phyloP scores from a whole-genome alignment of 2,888 invertebrate genomes.

The Rhagophthalmus giganteus region DNA sequence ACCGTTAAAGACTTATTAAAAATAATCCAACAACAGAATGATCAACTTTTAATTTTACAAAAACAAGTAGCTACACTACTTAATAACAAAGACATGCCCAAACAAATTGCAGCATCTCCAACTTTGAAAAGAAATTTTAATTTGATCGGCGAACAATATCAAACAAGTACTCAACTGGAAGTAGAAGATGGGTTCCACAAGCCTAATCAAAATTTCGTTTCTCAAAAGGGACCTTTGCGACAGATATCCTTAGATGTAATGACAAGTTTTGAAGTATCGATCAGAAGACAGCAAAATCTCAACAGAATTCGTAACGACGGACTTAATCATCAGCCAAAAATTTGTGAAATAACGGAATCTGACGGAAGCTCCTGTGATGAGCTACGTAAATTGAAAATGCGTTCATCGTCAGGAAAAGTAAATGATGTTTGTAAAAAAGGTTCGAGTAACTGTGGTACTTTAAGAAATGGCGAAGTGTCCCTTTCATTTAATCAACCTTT shows the following conservation, averaged over 20 bases:
- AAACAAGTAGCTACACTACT: constrained; percentile 65
- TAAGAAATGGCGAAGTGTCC: constrained; percentile 42
- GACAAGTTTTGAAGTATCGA: constrained; percentile 69
- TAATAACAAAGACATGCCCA: constrained; percentile 44
- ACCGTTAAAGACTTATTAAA: constrained; percentile 64
- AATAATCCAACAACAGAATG: constrained; percentile 69
- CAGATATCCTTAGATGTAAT: constrained; percentile 71
- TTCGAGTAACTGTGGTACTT: no score
- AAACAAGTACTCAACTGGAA: constrained; percentile 21
- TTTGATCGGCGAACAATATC: constrained; percentile 19
- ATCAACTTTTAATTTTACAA: constrained; percentile 66
- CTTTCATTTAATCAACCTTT: constrained; percentile 47
- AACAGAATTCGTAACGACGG: constrained; percentile 25
- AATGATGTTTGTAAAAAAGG: not conserved
- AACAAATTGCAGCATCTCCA: constrained; percentile 37
- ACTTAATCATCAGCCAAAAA: constrained; percentile 39
- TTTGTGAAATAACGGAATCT: constrained; percentile 47
- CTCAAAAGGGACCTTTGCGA: constrained; percentile 53
- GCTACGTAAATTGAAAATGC: not conserved
- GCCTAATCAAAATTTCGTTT: constrained; percentile 43
- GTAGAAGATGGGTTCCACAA: no score
- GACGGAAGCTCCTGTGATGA: constrained; percentile 10
- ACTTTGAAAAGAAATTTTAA: constrained; percentile 17
- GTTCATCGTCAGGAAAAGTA: not conserved
- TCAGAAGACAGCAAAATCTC: constrained; percentile 36